Percentiles rank a stretch among this genome's conserved stretches.
Evolutionary conservation across 92 coral and sea anemone genomes (phyloP).

Genomic region (Umimayanthus kanabou): DNA sequence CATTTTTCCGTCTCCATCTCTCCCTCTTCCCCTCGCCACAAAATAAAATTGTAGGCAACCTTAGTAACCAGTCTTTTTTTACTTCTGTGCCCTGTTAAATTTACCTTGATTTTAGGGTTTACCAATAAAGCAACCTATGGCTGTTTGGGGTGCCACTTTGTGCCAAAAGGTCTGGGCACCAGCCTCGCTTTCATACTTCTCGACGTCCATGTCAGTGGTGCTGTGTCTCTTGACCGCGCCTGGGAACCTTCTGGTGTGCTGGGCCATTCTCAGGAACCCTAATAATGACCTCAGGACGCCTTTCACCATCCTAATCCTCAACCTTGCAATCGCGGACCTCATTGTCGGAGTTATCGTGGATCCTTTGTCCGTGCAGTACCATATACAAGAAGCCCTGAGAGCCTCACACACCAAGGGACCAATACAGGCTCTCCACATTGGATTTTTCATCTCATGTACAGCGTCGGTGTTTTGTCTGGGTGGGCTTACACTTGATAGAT

Average conservation of each 20-base stretch:
- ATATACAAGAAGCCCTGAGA: slow-evolving; percentile 53
- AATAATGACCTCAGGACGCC: slow-evolving; percentile 67
- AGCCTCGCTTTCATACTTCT: slow-evolving; percentile 58
- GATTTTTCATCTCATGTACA: slow-evolving; percentile 62
- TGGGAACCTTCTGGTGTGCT: slow-evolving; percentile 68
- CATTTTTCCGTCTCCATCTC: no score
- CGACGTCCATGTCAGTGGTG: slow-evolving; percentile 54
- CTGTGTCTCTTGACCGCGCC: slow-evolving; percentile 56
- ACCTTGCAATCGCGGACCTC: slow-evolving; percentile 69
- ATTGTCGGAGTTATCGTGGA: slow-evolving; percentile 70
- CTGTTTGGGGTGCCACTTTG: background rate
- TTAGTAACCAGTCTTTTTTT: no score
- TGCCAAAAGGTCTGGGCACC: slow-evolving; percentile 49
- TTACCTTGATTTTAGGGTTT: no score
- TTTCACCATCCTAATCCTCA: slow-evolving; percentile 59
- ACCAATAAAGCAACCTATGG: background rate
- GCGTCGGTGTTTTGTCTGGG: slow-evolving; percentile 68
- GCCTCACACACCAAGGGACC: slow-evolving; percentile 22
- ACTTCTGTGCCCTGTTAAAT: no score
- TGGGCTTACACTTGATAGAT: slow-evolving; percentile 67
- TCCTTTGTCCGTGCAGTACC: slow-evolving; percentile 61
- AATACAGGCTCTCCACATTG: slow-evolving; percentile 47
- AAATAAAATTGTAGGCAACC: no score
- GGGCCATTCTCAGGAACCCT: slow-evolving; percentile 58
- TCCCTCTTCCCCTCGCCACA: no score